phyloP scores from a whole-genome alignment of 1,140 invertebrate species.

The Capitella teleta region DNA sequence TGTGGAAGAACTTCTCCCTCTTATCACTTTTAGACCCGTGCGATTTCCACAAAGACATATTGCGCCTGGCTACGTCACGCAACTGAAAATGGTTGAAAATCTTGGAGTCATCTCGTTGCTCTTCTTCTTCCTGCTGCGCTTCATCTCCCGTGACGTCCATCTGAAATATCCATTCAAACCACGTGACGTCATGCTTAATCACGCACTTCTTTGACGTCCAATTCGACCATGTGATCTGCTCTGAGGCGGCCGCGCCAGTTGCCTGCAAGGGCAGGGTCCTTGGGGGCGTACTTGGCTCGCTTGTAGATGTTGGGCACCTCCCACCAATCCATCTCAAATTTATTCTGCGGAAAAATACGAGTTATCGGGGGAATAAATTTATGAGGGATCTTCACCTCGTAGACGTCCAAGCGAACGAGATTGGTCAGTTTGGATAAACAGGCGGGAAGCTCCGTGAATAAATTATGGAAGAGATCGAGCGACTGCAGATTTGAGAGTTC shows the following conservation, averaged over 20 bases:
- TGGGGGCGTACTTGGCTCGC: slow-evolving; percentile 16
- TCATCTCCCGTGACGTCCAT: not conserved
- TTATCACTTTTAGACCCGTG: not conserved
- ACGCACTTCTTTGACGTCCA: slow-evolving; percentile 10
- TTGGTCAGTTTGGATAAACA: slow-evolving; percentile 18
- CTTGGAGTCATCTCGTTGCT: not conserved
- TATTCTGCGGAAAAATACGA: slow-evolving; percentile 20
- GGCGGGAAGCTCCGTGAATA: slow-evolving; percentile 20
- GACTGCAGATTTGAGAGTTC: slow-evolving; percentile 22
- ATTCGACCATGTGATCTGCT: slow-evolving; percentile 13
- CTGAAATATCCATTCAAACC: not conserved
- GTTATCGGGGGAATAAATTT: not conserved
- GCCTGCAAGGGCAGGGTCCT: slow-evolving; percentile 19
- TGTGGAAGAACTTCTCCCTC: not conserved
- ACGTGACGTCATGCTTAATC: not conserved
- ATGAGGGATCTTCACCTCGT: slow-evolving; percentile 15
- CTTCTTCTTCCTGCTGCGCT: not conserved
- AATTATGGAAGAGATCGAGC: slow-evolving; percentile 30
- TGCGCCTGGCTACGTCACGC: not conserved
- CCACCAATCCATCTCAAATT: slow-evolving; percentile 18
- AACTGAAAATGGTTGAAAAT: slow-evolving; percentile 1
- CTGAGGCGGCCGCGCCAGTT: slow-evolving; percentile 26
- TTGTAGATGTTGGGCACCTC: slow-evolving; percentile 20
- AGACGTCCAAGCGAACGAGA: slow-evolving; percentile 22
- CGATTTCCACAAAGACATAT: slow-evolving; percentile 2